Conservation (phyloP, 2,113 vertebrate genomes). For the Rhizomys pruinosus region DNA sequence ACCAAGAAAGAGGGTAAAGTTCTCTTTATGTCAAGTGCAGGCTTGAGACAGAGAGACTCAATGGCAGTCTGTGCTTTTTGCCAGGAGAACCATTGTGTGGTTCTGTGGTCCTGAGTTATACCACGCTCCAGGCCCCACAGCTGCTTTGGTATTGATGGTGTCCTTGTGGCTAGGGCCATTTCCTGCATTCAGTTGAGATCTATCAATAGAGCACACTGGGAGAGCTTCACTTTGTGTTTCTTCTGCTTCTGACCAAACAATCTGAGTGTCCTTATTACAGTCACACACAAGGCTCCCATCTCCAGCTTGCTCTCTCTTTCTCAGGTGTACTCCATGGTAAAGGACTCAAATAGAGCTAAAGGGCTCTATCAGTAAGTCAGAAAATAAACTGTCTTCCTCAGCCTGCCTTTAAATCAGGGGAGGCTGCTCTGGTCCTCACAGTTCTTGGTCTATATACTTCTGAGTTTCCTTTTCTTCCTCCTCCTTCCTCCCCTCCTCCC, state of each 20-base stretch:
- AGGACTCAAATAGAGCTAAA: neutral
- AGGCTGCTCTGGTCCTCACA: neutral
- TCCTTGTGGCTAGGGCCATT: neutral
- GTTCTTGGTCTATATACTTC: constrained; percentile 1
- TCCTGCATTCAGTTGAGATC: neutral
- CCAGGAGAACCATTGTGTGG: neutral
- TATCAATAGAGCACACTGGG: constrained; percentile 21
- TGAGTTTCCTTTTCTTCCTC: neutral
- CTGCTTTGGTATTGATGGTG: neutral
- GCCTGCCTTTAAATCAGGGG: neutral
- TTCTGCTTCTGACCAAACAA: constrained; percentile 13
- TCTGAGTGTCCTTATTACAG: constrained; percentile 43
- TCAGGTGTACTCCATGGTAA: neutral
- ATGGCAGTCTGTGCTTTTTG: neutral
- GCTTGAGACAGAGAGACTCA: constrained; percentile 5
- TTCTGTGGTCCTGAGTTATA: neutral
- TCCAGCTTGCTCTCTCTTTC: neutral
- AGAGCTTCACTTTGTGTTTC: constrained; percentile 11
- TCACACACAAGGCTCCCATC: neutral
- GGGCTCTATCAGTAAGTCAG: constrained; percentile 33
- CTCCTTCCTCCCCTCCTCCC: neutral
- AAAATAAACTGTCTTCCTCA: constrained; percentile 14
- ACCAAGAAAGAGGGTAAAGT: neutral
- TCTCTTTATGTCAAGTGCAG: neutral
- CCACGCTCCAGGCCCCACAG: neutral